A percentile compares a stretch with the other conserved stretches of the same genome.
Evolutionary conservation across 92 coral and sea anemone species (phyloP).

Genomic region (Galaxea fascicularis): DNA sequence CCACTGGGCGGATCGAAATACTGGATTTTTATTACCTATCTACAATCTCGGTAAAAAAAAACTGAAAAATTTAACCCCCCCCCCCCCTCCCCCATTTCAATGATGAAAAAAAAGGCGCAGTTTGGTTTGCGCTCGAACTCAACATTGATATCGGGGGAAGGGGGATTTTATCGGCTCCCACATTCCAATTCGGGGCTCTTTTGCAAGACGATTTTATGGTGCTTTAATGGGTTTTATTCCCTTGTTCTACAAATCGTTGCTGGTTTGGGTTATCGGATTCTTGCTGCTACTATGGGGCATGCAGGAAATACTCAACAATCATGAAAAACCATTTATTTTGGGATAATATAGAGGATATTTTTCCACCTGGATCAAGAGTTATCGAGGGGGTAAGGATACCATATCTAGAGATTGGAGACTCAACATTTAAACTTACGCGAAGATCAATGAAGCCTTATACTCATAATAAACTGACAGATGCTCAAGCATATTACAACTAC

Average conservation of each 20-base stretch:
- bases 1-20: too few relatives aligned
- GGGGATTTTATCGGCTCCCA: too few relatives aligned
- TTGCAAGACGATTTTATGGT: constrained; percentile 46
- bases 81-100: too few relatives aligned
- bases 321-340: constrained; percentile 70
- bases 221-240: constrained; percentile 57
- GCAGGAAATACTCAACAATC: constrained; percentile 67
- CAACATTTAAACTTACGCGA: constrained; percentile 49
- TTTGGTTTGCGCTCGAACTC: too few relatives aligned
- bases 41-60: too few relatives aligned
- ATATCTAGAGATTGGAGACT: constrained; percentile 51
- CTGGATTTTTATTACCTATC: too few relatives aligned
- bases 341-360: constrained; percentile 60
- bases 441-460: constrained; percentile 68
- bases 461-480: constrained; percentile 72
- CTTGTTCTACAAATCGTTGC: constrained; percentile 61
- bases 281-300: constrained; percentile 62
- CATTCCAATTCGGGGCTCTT: constrained; percentile 50
- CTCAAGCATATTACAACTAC: constrained; percentile 67
- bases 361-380: constrained; percentile 67
- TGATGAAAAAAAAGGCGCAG: too few relatives aligned
- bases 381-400: constrained; percentile 51
- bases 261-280: constrained; percentile 50
- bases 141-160: too few relatives aligned
- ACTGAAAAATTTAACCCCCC: too few relatives aligned